Base-by-base conservation (phyloP, 2,113 vertebrate species). In the Dissostichus mawsoni region DNA sequence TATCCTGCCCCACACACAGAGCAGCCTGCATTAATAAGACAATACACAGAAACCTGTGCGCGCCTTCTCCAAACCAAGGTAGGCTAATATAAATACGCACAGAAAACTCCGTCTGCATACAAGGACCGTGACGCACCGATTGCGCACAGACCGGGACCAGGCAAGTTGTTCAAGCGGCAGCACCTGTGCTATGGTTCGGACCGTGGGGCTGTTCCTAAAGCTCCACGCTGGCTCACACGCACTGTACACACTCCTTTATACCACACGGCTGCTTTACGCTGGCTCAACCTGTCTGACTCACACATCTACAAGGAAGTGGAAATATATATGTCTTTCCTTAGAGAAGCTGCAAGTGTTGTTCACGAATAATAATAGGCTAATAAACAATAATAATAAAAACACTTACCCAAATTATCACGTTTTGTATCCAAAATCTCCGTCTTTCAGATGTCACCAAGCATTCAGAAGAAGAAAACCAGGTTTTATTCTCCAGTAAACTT, bases 251-350 rank as follows among this genome's bases (percentile, higher is more conserved):
- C 55, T 61, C 55, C 17, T 44, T 0, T 20, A 12, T 20, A 17
- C 67, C 8, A n/a, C 77, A 33, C 62, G 12, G 57, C 17, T 10
- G 36, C 36, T 41, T 41, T 17, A 58, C 36, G n/a, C 68, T 9
- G 8, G 25, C 76, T 53, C 57, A 85, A 90, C 81, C 82, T 90
- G 85, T 86, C 84, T 18, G 65, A 78, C 64, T 14, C 59, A 17
- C 66, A 67, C 66, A 67, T 69, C n/a, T 83, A 84, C 81, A 66
- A 82, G 86, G 82, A 87, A 91, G 82, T 85, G 48, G 41, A 74
- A 11, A 23, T 41, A 12, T 20, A 61, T 48, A 13, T 29, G 18
- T 23, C 11, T 3, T 8, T 13, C 3, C n/a, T 41, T 10, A 12
- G 3, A 33, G 3, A 33, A 25, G 23, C 65, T 57, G 14, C 16